A percentile compares a stretch with the other conserved stretches of the same genome.
phyloP scores from a whole-genome alignment of 2,888 invertebrate species.

The Agrilus mali region DNA sequence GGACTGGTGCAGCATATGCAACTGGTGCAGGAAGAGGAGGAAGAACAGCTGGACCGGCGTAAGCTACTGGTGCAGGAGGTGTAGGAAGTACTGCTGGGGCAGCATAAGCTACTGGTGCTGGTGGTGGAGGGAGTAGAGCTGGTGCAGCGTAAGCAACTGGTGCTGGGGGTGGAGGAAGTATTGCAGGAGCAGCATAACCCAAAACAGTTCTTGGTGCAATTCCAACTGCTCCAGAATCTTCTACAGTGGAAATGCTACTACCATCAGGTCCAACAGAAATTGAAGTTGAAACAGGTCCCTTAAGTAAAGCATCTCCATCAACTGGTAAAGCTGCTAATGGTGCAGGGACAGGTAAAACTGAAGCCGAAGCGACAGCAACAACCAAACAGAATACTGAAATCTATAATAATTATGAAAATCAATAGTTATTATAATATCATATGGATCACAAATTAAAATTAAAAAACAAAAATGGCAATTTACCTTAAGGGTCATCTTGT shows the following conservation, averaged over 20 bases:
- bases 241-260: constrained; percentile 33
- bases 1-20: constrained; percentile 17
- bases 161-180: background rate
- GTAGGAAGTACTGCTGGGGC: constrained; percentile 9
- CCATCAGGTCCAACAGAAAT: constrained; percentile 28
- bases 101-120: background rate
- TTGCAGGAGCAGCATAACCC: constrained; percentile 20
- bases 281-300: constrained; percentile 4
- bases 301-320: constrained; percentile 7
- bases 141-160: constrained; percentile 24
- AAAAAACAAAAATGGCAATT: too few species aligned
- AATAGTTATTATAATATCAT: too few species aligned
- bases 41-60: constrained; percentile 17
- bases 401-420: too few species aligned
- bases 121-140: background rate
- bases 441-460: too few species aligned
- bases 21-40: constrained; percentile 13
- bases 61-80: constrained; percentile 18
- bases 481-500: too few species aligned
- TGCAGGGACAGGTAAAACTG: background rate
- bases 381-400: too few species aligned
- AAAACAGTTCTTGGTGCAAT: constrained; percentile 28
- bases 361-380: background rate
- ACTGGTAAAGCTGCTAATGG: constrained; percentile 1
- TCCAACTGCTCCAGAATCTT: constrained; percentile 32